Percentiles rank a stretch among this genome's conserved stretches.
Evolutionary conservation across 2,113 vertebrate genomes (phyloP).

Genomic region (Eubucco bourcierii): DNA sequence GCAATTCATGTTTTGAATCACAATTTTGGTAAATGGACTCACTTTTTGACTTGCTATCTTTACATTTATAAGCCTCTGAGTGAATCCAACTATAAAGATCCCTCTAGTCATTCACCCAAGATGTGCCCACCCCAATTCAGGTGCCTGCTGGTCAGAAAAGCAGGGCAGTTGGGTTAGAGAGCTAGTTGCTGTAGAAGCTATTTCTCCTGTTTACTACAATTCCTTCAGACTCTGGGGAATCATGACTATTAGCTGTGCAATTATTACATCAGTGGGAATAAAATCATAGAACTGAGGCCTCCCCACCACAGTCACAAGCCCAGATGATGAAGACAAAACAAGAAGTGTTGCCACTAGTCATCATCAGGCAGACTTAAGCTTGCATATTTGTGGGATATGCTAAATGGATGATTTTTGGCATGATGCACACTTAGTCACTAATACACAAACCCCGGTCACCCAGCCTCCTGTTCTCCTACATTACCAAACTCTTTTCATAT

Average conservation of each 20-base stretch:
- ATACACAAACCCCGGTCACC: neutral
- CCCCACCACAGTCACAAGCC: neutral
- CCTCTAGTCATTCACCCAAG: neutral
- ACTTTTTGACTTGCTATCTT: neutral
- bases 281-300: neutral
- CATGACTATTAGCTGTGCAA: neutral
- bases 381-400: neutral
- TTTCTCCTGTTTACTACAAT: neutral
- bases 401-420: neutral
- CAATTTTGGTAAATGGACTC: neutral
- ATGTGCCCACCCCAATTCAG: neutral
- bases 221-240: neutral
- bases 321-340: slow-evolving; percentile 17
- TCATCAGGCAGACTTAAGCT: neutral
- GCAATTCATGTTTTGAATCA: neutral
- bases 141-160: neutral
- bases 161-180: neutral
- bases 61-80: neutral
- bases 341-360: neutral
- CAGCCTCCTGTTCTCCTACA: slow-evolving; percentile 21
- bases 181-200: neutral
- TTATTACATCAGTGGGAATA: neutral
- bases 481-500: neutral
- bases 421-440: slow-evolving; percentile 20
- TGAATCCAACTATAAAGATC: neutral